Evolutionary conservation across 2,888 invertebrate species (phyloP), one percentile per base, ranked within the genome.

Genomic region (Alloplasta piceator): DNA sequence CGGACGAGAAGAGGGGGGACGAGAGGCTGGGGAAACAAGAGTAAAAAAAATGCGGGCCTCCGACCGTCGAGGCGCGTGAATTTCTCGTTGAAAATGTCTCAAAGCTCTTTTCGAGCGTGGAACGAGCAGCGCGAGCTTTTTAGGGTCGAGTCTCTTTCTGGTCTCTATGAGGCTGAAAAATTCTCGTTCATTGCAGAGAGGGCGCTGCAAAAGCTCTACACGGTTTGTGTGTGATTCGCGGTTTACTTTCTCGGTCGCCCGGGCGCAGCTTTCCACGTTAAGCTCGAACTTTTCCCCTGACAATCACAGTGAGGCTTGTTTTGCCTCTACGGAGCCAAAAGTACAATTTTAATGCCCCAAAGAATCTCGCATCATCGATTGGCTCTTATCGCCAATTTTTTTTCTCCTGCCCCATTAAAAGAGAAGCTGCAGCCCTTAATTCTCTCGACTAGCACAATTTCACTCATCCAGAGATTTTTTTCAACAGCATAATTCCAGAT

Each of bases 81-180:
- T 73, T 67, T 50, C 55, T 72, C 68, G 76, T 76, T 64, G 67
- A 58, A 68, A 77, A 77, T 77, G 52, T 73, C 58, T 80, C 72
- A 63, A 76, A 73, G 76, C 56, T 7, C 58, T 76, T 26, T 63
- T 80, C 68, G n/a, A n/a, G 60, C 55, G 48, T 50, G 46, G 60
- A 52, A 52, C 38, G 58, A 12, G 41, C 56, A 63, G 63, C 70
- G 56, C 48, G 61, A 72, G 67, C 38, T 72, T 67, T 66, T 67
- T 71, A 71, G 80, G 66, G 55, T 80, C 63, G 46, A 9, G 36
- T 67, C 26, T 26, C 12, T 26, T 9, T 6, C n/a, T 16, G 10
- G 14, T 43, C 61, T 14, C 5, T 46, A 56, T 39, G 36, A 73
- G 52, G 48, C 55, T 55, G 64, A 64, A 64, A 64, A 56, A 64